phyloP scores from a whole-genome alignment of 2,888 invertebrate genomes.

The Petrophora chlorosata region DNA sequence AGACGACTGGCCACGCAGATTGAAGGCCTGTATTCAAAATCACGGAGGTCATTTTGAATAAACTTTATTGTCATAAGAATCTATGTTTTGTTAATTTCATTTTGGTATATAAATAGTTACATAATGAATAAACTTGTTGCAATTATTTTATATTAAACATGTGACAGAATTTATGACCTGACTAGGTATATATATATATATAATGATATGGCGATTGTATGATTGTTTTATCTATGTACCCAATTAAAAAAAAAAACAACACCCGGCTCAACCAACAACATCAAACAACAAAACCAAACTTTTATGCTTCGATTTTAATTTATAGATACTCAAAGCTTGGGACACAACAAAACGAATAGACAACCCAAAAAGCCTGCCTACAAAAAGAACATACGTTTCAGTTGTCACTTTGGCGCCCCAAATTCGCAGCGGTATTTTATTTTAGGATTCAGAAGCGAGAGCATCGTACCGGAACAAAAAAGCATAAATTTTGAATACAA shows the following conservation, averaged over 20 bases:
- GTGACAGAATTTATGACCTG: no score
- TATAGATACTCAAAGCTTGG: conserved; percentile 3
- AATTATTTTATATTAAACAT: no score
- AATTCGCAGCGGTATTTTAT: conserved; percentile 11
- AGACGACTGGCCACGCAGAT: no score
- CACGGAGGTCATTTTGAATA: no score
- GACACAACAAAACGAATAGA: not conserved
- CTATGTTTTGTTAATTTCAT: no score
- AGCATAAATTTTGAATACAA: conserved; percentile 28
- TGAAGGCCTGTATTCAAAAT: no score
- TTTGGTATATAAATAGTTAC: no score
- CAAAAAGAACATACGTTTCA: conserved; percentile 8
- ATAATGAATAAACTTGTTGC: no score
- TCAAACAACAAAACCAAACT: not conserved
- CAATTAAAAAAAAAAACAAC: not conserved
- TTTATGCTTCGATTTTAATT: not conserved
- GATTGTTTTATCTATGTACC: no score
- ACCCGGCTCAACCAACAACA: not conserved
- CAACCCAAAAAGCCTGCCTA: not conserved
- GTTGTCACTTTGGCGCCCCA: conserved; percentile 12
- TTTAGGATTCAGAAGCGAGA: not conserved
- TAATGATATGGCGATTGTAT: no score
- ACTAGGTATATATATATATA: no score
- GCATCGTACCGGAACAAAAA: conserved; percentile 25
- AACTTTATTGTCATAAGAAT: no score